Evolutionary conservation across 2,888 invertebrate genomes (phyloP), one percentile per base, ranked within the genome.

Genomic region (Germaria angustata): DNA sequence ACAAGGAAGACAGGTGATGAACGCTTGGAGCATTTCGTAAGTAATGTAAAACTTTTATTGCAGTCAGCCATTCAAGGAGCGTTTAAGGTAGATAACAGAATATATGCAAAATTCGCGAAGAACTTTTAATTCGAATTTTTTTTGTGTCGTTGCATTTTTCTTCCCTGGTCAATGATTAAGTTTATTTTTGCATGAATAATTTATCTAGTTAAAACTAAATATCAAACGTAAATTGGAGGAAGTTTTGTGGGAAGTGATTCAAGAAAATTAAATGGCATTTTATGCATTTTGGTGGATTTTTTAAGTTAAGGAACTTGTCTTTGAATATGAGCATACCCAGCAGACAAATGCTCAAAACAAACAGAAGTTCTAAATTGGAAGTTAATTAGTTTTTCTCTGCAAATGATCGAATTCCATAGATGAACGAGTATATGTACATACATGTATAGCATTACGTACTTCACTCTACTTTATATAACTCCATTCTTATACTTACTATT

Each of bases 1-100:
- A 63, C 59, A 28, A 61, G 55, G 28, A 80, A 36, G 84, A 81
- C 84, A 85, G 84, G 81, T 85, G 84, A 85, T 76, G 81, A 84
- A 72, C 80, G 76, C 84, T 84, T 76, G 76, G 51, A 76, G 84
- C 84, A 57, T 82, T 84, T 85, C 75, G 69, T 72, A 68, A 82
- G 61, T 72, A 66, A 79, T 15, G 57, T 20, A 51, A 72, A 72
- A 79, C 72, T 80, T 80, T 80, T 65, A 73, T n/a, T 73, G 53
- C 28, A 59, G 59, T 80, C 59, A 59, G 22, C 24, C 22, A 36
- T 20, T 28, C 28, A 15, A 65, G 32, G 49, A 66, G 13, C 49
- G 59, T 22, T 15, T 20, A 46, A 44, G 28, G 24, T 8, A 79
- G 82, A 82, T 79, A 79, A 76, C 79, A n/a, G 11, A 66, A 65